Conservation (phyloP, 2,888 invertebrate genomes). For the Nezara viridula region DNA sequence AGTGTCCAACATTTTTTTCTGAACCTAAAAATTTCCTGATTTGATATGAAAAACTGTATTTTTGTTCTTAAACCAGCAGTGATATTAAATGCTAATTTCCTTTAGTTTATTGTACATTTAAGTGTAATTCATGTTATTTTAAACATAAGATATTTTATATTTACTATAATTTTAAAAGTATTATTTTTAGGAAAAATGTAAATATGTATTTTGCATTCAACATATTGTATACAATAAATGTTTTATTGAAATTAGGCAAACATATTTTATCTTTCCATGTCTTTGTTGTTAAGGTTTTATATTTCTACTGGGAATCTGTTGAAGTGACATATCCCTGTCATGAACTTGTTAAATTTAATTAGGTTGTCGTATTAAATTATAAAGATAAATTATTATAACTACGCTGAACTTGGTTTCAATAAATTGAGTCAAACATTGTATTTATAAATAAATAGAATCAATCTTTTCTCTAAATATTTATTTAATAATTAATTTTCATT, state of each 20-base stretch:
- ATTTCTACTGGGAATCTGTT: not conserved
- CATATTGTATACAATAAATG: not conserved
- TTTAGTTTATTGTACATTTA: not conserved
- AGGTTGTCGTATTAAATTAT: too few relatives aligned
- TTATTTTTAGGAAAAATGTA: not conserved
- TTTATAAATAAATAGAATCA: not conserved
- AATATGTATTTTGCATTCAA: not conserved
- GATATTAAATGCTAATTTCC: not conserved
- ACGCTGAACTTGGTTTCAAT: not conserved
- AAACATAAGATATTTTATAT: not conserved
- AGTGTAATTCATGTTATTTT: not conserved
- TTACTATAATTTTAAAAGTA: not conserved
- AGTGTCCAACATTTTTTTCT: not conserved
- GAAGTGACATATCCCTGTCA: not conserved
- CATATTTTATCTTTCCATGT: not conserved
- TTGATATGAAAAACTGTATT: not conserved
- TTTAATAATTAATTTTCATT: too few relatives aligned
- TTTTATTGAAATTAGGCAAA: not conserved
- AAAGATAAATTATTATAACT: not conserved
- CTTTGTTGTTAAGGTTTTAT: not conserved
- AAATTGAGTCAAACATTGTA: not conserved
- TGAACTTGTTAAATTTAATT: not conserved
- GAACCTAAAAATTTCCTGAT: not conserved
- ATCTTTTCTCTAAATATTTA: too few relatives aligned
- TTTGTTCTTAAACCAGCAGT: not conserved